Conservation (phyloP, 2,888 invertebrate species). For the Macaria notata region DNA sequence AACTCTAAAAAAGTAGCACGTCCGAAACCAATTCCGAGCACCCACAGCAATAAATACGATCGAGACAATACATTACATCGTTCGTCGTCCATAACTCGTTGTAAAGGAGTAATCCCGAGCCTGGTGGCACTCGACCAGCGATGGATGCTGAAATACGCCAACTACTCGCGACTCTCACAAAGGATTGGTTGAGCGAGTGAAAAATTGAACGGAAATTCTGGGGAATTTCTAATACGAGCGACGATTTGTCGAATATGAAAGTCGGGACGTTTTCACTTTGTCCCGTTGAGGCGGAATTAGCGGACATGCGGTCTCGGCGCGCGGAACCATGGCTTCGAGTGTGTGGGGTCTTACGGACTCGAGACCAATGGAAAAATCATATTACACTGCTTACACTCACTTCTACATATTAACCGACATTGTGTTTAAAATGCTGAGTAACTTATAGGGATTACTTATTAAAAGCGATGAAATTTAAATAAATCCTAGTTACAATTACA, state of each 20-base stretch:
- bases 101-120: slow-evolving; percentile 32
- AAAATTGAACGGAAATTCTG: slow-evolving; percentile 33
- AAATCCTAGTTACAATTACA: no score
- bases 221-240: slow-evolving; percentile 29
- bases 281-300: slow-evolving; percentile 13
- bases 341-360: background rate
- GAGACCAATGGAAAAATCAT: no score
- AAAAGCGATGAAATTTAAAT: no score
- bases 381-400: no score
- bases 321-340: background rate
- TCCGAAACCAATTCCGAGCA: slow-evolving; percentile 20
- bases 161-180: slow-evolving; percentile 29
- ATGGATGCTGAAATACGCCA: slow-evolving; percentile 33
- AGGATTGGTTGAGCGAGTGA: slow-evolving; percentile 31
- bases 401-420: no score
- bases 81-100: slow-evolving; percentile 30
- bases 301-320: slow-evolving; percentile 11
- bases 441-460: no score
- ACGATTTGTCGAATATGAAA: slow-evolving; percentile 26
- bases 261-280: slow-evolving; percentile 24
- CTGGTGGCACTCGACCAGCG: slow-evolving; percentile 32
- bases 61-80: slow-evolving; percentile 31
- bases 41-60: slow-evolving; percentile 32
- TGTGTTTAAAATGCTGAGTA: no score
- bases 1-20: slow-evolving; percentile 21